phyloP scores from a whole-genome alignment of 2,113 vertebrate genomes.

The Protomyctophum bolini region DNA sequence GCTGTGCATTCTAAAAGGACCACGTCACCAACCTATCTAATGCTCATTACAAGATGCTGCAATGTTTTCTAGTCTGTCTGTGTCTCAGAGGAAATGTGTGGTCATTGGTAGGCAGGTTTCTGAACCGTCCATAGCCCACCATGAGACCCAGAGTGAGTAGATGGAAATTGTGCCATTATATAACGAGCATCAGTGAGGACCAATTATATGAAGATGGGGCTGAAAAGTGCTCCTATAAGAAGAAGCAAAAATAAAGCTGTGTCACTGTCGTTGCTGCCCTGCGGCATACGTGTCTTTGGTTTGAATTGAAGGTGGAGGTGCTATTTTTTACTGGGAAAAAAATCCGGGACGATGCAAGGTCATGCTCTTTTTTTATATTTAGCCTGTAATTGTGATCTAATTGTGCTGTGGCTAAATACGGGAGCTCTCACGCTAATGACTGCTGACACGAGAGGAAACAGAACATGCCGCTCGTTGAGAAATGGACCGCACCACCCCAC shows the following conservation, averaged over 20 bases:
- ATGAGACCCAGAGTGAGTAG: no score
- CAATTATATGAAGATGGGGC: neutral
- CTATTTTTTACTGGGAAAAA: conserved; percentile 44
- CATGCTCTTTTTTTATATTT: conserved; percentile 46
- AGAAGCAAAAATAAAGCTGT: neutral
- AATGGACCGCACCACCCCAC: neutral
- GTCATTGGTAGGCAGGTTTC: no score
- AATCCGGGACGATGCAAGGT: conserved; percentile 48
- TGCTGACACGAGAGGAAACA: neutral
- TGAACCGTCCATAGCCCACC: no score
- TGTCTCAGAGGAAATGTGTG: no score
- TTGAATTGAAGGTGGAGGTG: neutral
- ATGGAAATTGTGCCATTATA: no score
- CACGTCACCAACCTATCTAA: no score
- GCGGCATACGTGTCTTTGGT: no score
- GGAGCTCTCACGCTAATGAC: conserved; percentile 36
- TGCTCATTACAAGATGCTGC: no score
- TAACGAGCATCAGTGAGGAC: no score
- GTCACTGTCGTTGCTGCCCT: neutral
- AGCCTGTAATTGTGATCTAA: conserved; percentile 54
- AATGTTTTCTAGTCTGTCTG: no score
- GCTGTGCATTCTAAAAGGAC: no score
- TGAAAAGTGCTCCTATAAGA: neutral
- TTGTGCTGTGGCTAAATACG: conserved; percentile 39
- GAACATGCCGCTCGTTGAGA: neutral